Evolutionary conservation across 2,113 vertebrate genomes (phyloP).

Genomic region (Aptenodytes forsteri): DNA sequence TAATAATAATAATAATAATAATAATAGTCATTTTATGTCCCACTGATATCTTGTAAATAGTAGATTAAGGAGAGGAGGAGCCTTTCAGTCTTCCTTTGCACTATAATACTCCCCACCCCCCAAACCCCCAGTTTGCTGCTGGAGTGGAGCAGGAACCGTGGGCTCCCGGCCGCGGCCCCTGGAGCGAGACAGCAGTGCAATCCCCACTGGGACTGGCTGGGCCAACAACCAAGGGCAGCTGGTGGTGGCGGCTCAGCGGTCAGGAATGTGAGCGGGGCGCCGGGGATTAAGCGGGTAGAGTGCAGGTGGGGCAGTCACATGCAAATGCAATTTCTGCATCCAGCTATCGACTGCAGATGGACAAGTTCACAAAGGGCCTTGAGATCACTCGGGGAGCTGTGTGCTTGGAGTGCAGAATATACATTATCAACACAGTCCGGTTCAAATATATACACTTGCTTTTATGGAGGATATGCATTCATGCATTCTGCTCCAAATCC

Average conservation of each 20-base stretch:
- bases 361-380: not conserved
- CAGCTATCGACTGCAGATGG: accelerated
- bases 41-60: not conserved
- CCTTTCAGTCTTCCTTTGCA: not conserved
- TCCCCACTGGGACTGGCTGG: not conserved
- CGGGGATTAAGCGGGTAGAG: not conserved
- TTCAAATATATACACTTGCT: not conserved
- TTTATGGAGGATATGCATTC: not conserved
- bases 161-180: not conserved
- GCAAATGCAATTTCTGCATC: not conserved
- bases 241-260: not conserved
- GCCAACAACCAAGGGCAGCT: not conserved
- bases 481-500: not conserved
- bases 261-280: not conserved
- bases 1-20: not conserved
- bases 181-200: not conserved
- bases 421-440: accelerated
- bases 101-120: not conserved
- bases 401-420: not conserved
- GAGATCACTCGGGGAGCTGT: not conserved
- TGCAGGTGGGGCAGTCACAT: not conserved
- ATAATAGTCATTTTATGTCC: not conserved
- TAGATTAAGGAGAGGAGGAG: not conserved
- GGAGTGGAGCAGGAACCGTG: not conserved
- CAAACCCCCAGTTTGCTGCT: not conserved